Evolutionary conservation across 2,113 vertebrate genomes (phyloP).

Genomic region (Cavia porcellus): DNA sequence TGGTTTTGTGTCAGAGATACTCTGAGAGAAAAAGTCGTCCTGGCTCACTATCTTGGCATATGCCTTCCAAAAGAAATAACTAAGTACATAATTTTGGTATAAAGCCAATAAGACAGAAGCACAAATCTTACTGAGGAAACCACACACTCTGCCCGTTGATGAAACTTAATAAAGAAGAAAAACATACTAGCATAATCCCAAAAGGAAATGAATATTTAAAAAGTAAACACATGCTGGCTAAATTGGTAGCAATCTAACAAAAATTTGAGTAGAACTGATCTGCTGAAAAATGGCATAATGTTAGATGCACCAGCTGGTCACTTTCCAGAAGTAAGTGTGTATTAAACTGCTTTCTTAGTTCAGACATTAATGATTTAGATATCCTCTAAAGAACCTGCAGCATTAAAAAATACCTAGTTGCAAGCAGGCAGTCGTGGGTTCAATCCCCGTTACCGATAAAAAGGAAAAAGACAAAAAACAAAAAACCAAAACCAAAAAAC

Average conservation of each 20-base stretch:
- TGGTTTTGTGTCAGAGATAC: conserved; percentile 46
- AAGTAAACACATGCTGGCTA: neutral
- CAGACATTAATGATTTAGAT: neutral
- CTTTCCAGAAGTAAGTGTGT: neutral
- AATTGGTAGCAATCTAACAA: neutral
- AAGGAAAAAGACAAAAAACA: too few relatives aligned
- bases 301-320: neutral
- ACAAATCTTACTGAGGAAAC: neutral
- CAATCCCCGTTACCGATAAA: too few relatives aligned
- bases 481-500: neutral
- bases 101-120: neutral
- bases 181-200: neutral
- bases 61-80: conserved; percentile 3
- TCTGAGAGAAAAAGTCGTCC: neutral
- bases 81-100: neutral
- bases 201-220: neutral
- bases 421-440: too few relatives aligned
- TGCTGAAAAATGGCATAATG: neutral
- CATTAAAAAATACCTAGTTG: neutral
- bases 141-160: neutral
- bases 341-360: neutral
- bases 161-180: neutral
- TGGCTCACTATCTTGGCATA: conserved; percentile 47
- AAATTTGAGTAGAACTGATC: neutral
- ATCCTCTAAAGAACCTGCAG: neutral